Evolutionary conservation across 2,113 vertebrate genomes (phyloP).

Genomic region (Anhinga anhinga): DNA sequence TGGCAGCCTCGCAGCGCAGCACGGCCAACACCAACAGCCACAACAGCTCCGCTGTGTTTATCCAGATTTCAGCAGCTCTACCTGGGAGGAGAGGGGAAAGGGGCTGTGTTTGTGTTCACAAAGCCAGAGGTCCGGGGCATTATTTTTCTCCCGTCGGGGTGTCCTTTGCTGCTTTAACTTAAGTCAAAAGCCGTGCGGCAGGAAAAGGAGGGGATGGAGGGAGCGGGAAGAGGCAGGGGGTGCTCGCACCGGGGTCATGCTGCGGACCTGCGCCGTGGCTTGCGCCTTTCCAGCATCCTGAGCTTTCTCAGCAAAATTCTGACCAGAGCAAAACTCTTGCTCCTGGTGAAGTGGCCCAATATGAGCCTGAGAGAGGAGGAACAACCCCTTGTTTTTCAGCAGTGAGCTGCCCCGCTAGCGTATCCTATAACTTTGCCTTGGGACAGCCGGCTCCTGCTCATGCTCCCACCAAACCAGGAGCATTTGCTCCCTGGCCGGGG

Average conservation of each 20-base stretch:
- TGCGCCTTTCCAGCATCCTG: neutral
- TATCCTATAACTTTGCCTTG: neutral
- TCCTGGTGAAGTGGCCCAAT: neutral
- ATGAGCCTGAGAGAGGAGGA: neutral
- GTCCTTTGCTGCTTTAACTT: slow-evolving; percentile 37
- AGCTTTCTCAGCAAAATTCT: neutral
- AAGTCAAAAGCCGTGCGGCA: neutral
- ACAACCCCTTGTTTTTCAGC: neutral
- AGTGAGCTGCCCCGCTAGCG: neutral
- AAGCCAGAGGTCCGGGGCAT: neutral
- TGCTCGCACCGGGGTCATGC: accelerated
- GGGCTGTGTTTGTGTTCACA: slow-evolving; percentile 16
- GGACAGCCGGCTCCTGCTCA: neutral
- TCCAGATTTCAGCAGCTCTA: slow-evolving; percentile 70
- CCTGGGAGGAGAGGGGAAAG: slow-evolving; percentile 65
- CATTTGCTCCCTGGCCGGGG: accelerated
- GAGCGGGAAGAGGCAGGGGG: neutral
- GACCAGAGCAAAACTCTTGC: neutral
- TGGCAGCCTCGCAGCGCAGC: slow-evolving; percentile 51
- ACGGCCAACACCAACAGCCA: slow-evolving; percentile 76
- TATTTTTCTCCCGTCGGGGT: slow-evolving; percentile 15
- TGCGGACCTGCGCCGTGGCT: neutral
- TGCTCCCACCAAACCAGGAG: neutral
- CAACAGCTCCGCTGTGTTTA: slow-evolving; percentile 65
- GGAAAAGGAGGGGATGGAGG: slow-evolving; percentile 21